These are phyloP conservation scores for Thera obeliscata DNA, from an alignment of 2,888 invertebrate genomes.

Conservation along the genomic window DNA sequence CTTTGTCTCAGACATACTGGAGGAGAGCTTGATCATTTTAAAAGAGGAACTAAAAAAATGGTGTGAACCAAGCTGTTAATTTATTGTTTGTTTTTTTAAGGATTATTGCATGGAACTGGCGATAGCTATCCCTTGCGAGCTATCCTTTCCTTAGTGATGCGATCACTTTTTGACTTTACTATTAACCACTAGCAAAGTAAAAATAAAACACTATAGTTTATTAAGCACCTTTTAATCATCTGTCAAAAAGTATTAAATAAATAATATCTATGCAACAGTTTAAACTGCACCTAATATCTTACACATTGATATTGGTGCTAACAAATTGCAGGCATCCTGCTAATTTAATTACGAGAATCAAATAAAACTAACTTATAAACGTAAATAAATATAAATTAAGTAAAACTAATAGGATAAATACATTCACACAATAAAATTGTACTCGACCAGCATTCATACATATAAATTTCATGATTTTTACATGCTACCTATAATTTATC, in stretches of 20 bases:
- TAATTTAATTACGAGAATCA: constrained; percentile 58
- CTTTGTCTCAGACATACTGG: no score
- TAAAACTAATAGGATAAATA: constrained; percentile 79
- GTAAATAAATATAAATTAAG: constrained; percentile 69
- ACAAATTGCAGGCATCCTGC: constrained; percentile 64
- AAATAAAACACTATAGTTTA: constrained; percentile 42
- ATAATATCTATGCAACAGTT: constrained; percentile 72
- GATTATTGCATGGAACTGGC: no score
- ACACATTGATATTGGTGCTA: constrained; percentile 65
- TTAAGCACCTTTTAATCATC: constrained; percentile 82
- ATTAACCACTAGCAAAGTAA: no score
- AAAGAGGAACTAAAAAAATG: no score
- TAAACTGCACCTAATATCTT: constrained; percentile 63
- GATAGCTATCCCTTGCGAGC: no score
- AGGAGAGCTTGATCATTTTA: no score
- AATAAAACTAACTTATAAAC: constrained; percentile 67
- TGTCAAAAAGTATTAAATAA: constrained; percentile 77
- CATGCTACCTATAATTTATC: constrained; percentile 60
- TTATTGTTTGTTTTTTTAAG: no score
- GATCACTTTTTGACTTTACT: no score
- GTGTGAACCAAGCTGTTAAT: no score
- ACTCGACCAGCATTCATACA: constrained; percentile 64
- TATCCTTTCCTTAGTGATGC: no score
- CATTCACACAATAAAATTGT: constrained; percentile 69
- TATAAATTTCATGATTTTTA: constrained; percentile 59